Evolutionary conservation across 1,140 invertebrate genomes (phyloP), one percentile per base, ranked within the genome.

Genomic region (Onthophagus taurus): DNA sequence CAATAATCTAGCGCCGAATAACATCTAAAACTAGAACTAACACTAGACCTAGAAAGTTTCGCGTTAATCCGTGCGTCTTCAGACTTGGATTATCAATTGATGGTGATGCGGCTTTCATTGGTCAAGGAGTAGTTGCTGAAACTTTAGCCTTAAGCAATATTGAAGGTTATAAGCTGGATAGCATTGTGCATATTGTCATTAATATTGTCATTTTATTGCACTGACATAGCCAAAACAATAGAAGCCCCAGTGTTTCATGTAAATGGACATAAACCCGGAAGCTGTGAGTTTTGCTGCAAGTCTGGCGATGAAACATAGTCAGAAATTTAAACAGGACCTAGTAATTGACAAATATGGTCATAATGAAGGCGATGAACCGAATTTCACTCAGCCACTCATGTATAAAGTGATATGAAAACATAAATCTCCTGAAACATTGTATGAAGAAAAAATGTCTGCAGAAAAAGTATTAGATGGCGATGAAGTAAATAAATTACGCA

Each of bases 121-220:
- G 63, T 23, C 61, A 80, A 69, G 80, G 80, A 18, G 65, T 83
- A 33, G 71, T 80, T 9, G 70, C 74, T 54, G 81, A 84, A 60
- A 77, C 72, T n/a, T 62, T 83, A 31, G 63, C 64, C 23, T 59
- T 81, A 49, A 66, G 74, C 7, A 59, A 73, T 51, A 63, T 75
- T 37, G 73, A 76, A 4, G 70, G 80, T 62, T 83, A 71, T 52
- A 30, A 1, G 6, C 7, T 21, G 13, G 75, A 75, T 23, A 80
- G 81, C 13, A 72, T 73, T 29, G 57, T 83, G 41, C 81, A 84
- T 67, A 48, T 83, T 6, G 69, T 81, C 35, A 70, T 79, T 8
- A 83, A 84, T 55, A 83, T 75, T 74, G 11, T 70, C 72, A n/a
- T 44, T 48, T 2, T 72, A 80, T 51, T 69, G 69, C 46, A 75